A percentile compares a stretch with the other conserved stretches of the same genome.
Conservation (phyloP, 2,888 invertebrate genomes). For the Exephanes ischioxanthus region DNA sequence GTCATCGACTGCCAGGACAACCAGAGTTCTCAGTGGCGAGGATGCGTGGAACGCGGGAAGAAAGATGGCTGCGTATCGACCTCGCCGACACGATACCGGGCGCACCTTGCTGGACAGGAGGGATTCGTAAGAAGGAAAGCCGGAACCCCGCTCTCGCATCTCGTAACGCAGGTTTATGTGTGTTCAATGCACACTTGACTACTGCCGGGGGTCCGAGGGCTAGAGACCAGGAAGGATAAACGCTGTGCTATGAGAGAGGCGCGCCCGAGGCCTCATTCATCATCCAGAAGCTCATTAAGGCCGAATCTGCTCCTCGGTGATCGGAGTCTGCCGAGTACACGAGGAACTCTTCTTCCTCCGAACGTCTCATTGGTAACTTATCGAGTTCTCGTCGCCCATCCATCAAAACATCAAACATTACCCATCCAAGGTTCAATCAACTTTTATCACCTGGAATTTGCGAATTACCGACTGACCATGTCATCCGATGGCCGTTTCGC, state of each 20-base stretch:
- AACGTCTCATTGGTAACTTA: conserved; percentile 54
- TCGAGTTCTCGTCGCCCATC: conserved; percentile 36
- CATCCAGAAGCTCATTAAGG: conserved; percentile 86
- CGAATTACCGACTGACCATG: conserved; percentile 19
- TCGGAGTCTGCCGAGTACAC: conserved; percentile 79
- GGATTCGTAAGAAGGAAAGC: conserved; percentile 33
- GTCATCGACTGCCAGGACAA: conserved; percentile 66
- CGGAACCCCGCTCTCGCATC: conserved; percentile 39
- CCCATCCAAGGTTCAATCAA: neutral
- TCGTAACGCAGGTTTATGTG: conserved; percentile 36
- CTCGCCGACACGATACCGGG: conserved; percentile 57
- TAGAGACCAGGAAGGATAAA: conserved; percentile 73
- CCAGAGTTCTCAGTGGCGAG: conserved; percentile 38
- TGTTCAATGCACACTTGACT: conserved; percentile 71
- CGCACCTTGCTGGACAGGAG: conserved; percentile 58
- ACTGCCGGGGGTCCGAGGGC: conserved; percentile 42
- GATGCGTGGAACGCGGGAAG: conserved; percentile 34
- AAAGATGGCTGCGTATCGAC: conserved; percentile 67
- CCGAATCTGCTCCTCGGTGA: conserved; percentile 84
- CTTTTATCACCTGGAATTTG: conserved; percentile 1
- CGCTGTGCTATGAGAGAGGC: conserved; percentile 81
- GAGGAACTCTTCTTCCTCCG: conserved; percentile 70
- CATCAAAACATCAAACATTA: neutral
- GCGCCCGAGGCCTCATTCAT: conserved; percentile 86
- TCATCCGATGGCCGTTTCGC: conserved; percentile 21